Conservation (phyloP, 2,888 invertebrate genomes). For the Laothoe populi region DNA sequence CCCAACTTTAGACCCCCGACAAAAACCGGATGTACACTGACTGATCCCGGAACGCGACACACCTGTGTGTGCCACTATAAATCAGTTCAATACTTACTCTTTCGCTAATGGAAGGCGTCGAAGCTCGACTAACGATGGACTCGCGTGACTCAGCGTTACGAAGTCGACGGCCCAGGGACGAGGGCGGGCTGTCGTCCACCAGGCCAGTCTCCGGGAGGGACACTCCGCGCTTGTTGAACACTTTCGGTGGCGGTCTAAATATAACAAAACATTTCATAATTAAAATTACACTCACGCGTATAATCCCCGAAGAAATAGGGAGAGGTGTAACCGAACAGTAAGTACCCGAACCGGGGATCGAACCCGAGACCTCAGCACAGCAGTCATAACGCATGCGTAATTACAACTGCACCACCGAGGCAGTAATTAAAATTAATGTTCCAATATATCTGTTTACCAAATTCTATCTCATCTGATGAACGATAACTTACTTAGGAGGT, state of each 20-base stretch:
- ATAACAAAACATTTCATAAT: constrained; percentile 24
- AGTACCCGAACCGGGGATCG: too few species aligned
- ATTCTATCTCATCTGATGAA: background rate
- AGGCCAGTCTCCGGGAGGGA: constrained; percentile 84
- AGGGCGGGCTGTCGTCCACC: constrained; percentile 80
- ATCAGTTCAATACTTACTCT: constrained; percentile 58
- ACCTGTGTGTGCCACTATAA: too few species aligned
- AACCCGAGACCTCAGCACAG: too few species aligned
- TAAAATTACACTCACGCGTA: too few species aligned
- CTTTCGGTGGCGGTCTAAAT: constrained; percentile 86
- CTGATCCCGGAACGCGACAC: too few species aligned
- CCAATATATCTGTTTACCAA: background rate
- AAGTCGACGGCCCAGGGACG: constrained; percentile 72
- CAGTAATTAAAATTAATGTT: too few species aligned
- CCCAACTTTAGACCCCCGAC: too few species aligned
- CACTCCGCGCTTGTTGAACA: constrained; percentile 83
- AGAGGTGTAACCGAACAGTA: too few species aligned
- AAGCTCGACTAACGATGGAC: constrained; percentile 78
- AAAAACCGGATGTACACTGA: too few species aligned
- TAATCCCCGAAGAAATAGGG: too few species aligned
- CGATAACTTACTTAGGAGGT: constrained; percentile 84
- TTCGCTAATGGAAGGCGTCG: constrained; percentile 81
- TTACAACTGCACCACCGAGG: too few species aligned
- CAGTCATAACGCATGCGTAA: too few species aligned
- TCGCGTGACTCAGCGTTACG: constrained; percentile 77